Evolutionary conservation across 2,797 vertebrate species (phyloP), one percentile per base, ranked within the genome.

Genomic region (Myripristis jacobus): DNA sequence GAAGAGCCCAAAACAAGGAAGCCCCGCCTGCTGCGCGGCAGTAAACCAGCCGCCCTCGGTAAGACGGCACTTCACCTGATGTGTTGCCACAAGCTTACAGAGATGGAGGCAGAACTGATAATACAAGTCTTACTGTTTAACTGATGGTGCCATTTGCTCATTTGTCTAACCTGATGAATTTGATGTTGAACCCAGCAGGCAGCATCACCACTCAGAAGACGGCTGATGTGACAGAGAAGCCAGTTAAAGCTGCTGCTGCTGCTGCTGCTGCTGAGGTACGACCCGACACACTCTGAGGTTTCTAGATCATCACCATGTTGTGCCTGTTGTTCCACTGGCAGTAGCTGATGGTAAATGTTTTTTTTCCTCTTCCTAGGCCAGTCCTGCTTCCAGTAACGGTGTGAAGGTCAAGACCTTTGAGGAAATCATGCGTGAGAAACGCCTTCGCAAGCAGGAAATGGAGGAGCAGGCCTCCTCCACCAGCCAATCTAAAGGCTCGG

Each of bases 361-460:
- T n/a, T n/a, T 2, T 53, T 1, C 79, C 12, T 76, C 38, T 61
- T 57, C 81, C 2, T 25, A 93, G 91, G 27, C 55, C 3, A 7
- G 1, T 4, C 19, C 76, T 29, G n/a, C 73, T 47, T 52, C 74
- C 2, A 64, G 64, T 38, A 85, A 87, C 3, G 79, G 80, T 13
- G 82, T 95, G 53, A 94, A 95, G 66, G 95, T 95, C 44, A 97
- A 96, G 90, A 96, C 92, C 44, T 95, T 95, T 65, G 95, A 97
- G 43, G 96, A 96, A 79, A 94, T 95, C 65, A 92, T 94, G 92
- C 92, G 78, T 59, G 96, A 98, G 83, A 98, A 98, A 54, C 92
- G 85, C 1, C 90, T 94, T 2, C 93, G 94, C 41, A 95, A 92
- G 34, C 93, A 93, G 3, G 92, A 89, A 10, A 46, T 79, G 88